These are phyloP conservation scores for Eueides isabella DNA, from an alignment of 1,140 invertebrate species.

Conservation along the genomic window DNA sequence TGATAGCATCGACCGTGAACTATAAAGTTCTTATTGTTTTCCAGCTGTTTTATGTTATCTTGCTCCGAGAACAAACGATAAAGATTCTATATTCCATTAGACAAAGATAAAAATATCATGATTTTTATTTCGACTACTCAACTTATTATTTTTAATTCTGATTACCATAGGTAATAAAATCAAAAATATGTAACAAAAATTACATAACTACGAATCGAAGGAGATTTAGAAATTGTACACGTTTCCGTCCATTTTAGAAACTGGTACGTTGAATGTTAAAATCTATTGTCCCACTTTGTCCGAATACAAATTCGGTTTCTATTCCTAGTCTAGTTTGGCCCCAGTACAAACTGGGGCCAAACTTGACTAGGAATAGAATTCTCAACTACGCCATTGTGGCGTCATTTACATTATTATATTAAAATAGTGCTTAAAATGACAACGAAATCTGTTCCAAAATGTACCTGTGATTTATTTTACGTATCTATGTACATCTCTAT, in stretches of 20 bases:
- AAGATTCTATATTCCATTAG: conserved; percentile 1
- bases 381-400: too few relatives aligned
- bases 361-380: too few relatives aligned
- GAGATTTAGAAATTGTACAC: too few relatives aligned
- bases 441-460: conserved; percentile 15
- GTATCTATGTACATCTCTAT: conserved; percentile 8
- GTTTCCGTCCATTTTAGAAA: too few relatives aligned
- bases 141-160: too few relatives aligned
- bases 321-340: too few relatives aligned
- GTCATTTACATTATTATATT: neutral
- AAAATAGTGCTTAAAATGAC: conserved; percentile 4
- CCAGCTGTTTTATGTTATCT: conserved; percentile 11
- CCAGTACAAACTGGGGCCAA: too few relatives aligned
- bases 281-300: too few relatives aligned
- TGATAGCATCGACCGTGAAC: neutral
- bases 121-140: neutral
- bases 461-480: conserved; percentile 4
- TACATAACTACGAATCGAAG: neutral
- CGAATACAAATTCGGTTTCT: too few relatives aligned
- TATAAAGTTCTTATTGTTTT: neutral
- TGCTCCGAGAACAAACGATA: conserved; percentile 3
- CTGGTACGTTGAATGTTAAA: too few relatives aligned
- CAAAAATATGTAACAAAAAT: neutral
- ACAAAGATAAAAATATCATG: neutral
- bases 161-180: neutral